Conservation (phyloP, 1,140 invertebrate species). For the Caenorhabditis elegans region DNA sequence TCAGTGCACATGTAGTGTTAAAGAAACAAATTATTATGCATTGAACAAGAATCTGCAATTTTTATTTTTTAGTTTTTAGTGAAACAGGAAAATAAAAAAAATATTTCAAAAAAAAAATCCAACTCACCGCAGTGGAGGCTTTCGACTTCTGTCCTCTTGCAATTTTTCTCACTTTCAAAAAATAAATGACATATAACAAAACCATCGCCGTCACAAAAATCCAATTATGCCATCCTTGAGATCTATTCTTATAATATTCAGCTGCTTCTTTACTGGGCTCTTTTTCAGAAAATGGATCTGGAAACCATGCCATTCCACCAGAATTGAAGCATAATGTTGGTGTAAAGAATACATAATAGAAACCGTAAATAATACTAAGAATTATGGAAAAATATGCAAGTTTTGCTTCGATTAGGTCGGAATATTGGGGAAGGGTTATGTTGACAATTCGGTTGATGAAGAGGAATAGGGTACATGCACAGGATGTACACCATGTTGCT, state of each 20-base stretch:
- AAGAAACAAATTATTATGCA: constrained; percentile 30
- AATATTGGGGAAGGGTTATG: neutral
- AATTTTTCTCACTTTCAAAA: neutral
- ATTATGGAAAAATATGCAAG: neutral
- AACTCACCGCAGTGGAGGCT: neutral
- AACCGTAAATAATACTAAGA: neutral
- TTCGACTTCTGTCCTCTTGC: neutral
- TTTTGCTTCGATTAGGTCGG: neutral
- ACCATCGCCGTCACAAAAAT: neutral
- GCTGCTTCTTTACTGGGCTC: neutral
- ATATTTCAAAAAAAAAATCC: neutral
- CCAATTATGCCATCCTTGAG: neutral
- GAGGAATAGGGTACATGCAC: neutral
- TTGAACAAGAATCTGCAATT: constrained; percentile 33
- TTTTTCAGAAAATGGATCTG: neutral
- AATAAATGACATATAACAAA: neutral
- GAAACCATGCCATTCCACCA: neutral
- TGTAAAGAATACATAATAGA: neutral
- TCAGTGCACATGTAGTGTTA: constrained; percentile 24
- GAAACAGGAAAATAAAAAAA: too few species aligned
- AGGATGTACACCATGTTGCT: neutral
- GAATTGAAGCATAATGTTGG: neutral
- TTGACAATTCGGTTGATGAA: neutral
- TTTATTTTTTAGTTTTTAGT: too few species aligned
- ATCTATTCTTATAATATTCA: neutral